Base-by-base conservation (phyloP, 2,888 invertebrate genomes). In the Entomobrya proxima region DNA sequence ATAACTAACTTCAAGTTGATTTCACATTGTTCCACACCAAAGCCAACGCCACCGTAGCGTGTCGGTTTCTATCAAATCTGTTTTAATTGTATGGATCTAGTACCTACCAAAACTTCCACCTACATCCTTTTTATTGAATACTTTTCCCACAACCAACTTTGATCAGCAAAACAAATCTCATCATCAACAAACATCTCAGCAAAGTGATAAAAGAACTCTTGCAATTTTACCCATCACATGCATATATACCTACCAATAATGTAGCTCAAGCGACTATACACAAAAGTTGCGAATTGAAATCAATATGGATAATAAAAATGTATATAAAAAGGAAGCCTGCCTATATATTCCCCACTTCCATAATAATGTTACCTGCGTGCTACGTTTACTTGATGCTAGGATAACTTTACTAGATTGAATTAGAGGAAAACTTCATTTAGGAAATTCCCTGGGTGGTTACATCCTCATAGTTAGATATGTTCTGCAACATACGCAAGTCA, bases 141-240 rank as follows among this genome's bases (percentile, higher is more conserved):
- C n/a, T 37, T 37, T 9, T 18, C 35, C 37, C 9, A 37, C 37
- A 67, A 18, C 9, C 35, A 37, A 44, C 40, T 44, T 69, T 69
- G 44, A 69, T 69, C 69, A 69, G 44, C 11, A 37, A 13, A 67
- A 67, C 24, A 44, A 21, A 69, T 69, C 44, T 44, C 32, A 7
- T 24, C 0, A 11, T 21, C 64, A 67, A 21, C 64, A 37, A n/a
- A 37, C 64, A 69, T 69, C 67, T 37, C 37, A 24, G 21, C 69
- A 67, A 67, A 67, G 40, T 15, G 69, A 69, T 69, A 69, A 69
- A 44, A 69, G 11, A 44, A 69, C 27, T 44, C 27, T 40, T 67
- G 2, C 40, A n/a, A 44, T 44, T 18, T 44, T 40, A 5, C 18
- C 15, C n/a, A 32, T 32, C 32, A 1, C 40, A 24, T 69, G 9